phyloP scores from a whole-genome alignment of 2,888 invertebrate species.

The Chaetoderma sp. region DNA sequence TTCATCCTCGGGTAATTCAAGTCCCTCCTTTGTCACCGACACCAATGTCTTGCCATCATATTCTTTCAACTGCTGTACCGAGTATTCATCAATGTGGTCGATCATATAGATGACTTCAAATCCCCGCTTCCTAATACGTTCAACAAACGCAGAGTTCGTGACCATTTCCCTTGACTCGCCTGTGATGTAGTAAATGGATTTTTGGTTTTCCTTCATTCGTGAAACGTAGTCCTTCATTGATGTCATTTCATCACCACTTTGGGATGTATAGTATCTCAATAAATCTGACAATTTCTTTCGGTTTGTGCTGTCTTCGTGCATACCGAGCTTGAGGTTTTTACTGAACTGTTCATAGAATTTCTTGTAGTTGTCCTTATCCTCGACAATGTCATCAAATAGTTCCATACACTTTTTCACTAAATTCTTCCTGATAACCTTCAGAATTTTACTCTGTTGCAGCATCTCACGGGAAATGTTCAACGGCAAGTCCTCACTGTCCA shows the following conservation, averaged over 20 bases:
- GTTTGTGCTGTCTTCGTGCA: conserved; percentile 97
- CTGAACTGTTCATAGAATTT: conserved; percentile 99
- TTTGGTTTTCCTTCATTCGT: conserved; percentile 98
- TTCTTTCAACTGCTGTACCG: conserved; percentile 98
- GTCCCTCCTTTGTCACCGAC: conserved; percentile 97
- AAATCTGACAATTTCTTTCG: conserved; percentile 89
- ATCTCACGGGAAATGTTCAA: conserved; percentile 99
- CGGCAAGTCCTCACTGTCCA: conserved; percentile 98
- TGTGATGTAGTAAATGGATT: conserved; percentile 98
- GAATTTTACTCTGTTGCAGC: conserved; percentile 98
- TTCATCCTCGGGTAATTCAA: conserved; percentile 96
- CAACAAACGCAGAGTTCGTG: conserved; percentile 96
- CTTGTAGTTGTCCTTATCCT: conserved; percentile 98
- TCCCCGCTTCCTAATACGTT: conserved; percentile 96
- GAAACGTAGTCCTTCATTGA: conserved; percentile 96
- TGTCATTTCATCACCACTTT: conserved; percentile 93
- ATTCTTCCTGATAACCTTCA: conserved; percentile 99
- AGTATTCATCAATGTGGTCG: conserved; percentile 99
- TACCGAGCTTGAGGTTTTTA: conserved; percentile 96
- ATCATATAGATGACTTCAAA: conserved; percentile 97
- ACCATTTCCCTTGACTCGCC: conserved; percentile 90
- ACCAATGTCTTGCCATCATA: conserved; percentile 94
- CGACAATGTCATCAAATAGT: conserved; percentile 93
- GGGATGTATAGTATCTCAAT: conserved; percentile 92
- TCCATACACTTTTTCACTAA: conserved; percentile 98